Base-by-base conservation (phyloP, 2,888 invertebrate genomes). In the Ochropleura leucogaster region DNA sequence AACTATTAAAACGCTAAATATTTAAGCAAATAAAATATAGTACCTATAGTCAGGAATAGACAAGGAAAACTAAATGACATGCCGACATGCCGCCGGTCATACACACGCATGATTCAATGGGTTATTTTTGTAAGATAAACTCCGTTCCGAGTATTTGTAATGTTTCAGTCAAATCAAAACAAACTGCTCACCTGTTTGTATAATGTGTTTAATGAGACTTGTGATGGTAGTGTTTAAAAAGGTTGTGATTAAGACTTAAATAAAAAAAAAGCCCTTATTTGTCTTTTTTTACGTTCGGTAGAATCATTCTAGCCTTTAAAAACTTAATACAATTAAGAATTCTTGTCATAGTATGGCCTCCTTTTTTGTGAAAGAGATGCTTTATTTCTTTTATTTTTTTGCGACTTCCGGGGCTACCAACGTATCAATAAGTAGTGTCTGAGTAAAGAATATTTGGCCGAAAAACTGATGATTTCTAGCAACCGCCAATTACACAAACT, bases 51-150 rank as follows among this genome's bases (percentile, higher is more conserved):
- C 60, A 44, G 53, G 53, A 79, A 69, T 70, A 74, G 76, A 71
- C 75, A 74, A 74, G 84, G 75, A 78, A 84, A 80, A 78, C 63
- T 68, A 77, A 78, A 74, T 74, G 42, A 68, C 67, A 65, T 53
- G 57, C 74, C 42, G 55, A 57, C 18, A 65, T 49, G 46, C 46
- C 68, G 20, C 20, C 51, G 66, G 64, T 74, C 66, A 72, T 47
- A 62, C 44, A 44, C 64, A 72, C 53, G 63, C 59, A 74, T 85
- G 85, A 85, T 80, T 85, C 85, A 85, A 76, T 67, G 30, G 30
- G 83, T 74, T 85, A 85, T 85, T 85, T 83, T 78, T 65, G 81
- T 60, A 49, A 85, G 77, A 83, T 83, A 78, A 83, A 80, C 83
- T 67, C 67, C 30, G 69, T 85, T 80, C 85, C 51, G 42, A 75